Percentiles rank a stretch among this genome's conserved stretches.
These are phyloP conservation scores for Borostomias antarcticus DNA, from an alignment of 2,797 vertebrate species.

Conservation along the genomic window DNA sequence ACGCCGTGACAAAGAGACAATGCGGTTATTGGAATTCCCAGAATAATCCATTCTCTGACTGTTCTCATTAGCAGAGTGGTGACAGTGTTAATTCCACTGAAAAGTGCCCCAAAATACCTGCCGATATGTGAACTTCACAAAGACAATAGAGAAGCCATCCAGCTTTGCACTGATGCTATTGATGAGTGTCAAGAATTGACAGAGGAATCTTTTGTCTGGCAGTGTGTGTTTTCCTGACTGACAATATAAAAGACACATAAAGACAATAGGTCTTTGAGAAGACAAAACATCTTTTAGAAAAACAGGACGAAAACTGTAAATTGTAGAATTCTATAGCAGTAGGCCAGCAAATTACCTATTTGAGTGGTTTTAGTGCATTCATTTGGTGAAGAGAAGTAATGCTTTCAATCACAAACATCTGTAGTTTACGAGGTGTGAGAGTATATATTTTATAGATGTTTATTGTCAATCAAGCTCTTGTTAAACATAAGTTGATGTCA, in stretches of 20 bases:
- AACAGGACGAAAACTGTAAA: too few species aligned
- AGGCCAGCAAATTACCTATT: too few species aligned
- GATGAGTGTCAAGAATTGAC: slow-evolving; percentile 56
- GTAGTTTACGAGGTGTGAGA: background rate
- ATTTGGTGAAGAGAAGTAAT: too few species aligned
- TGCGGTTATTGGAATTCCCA: slow-evolving; percentile 54
- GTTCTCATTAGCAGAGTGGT: slow-evolving; percentile 56
- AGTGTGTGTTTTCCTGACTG: slow-evolving; percentile 35
- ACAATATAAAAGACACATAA: slow-evolving; percentile 50
- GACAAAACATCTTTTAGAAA: background rate
- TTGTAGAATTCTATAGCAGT: too few species aligned
- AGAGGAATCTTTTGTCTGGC: slow-evolving; percentile 50
- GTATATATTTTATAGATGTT: background rate
- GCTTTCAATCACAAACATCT: background rate
- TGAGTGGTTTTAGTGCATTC: too few species aligned
- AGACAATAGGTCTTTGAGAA: slow-evolving; percentile 38
- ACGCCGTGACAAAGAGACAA: slow-evolving; percentile 29
- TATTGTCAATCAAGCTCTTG: background rate
- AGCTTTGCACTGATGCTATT: slow-evolving; percentile 42
- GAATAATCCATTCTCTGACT: slow-evolving; percentile 58
- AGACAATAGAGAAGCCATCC: slow-evolving; percentile 54
- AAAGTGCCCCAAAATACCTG: slow-evolving; percentile 66
- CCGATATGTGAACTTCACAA: slow-evolving; percentile 62
- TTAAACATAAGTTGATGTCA: background rate
- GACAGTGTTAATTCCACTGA: slow-evolving; percentile 66